Evolutionary conservation across 2,797 vertebrate species (phyloP), one percentile per base, ranked within the genome.

Genomic region (Glyptemys insculpta): DNA sequence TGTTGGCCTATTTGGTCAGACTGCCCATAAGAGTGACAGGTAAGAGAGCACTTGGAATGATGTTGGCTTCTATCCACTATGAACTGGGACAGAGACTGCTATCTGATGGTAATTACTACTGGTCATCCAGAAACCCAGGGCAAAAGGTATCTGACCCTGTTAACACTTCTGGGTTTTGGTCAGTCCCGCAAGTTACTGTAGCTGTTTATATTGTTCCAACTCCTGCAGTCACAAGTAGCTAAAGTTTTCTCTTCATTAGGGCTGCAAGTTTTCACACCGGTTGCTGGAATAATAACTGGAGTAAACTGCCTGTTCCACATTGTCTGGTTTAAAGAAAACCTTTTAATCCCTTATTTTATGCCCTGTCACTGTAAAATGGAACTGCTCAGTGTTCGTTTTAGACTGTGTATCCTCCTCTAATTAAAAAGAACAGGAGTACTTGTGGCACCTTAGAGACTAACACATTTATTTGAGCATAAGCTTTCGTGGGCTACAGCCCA

Each of bases 261-360:
- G 54, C 59, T 65, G 59, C 59, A 65, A 59, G 41, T 54, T 90
- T 3, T 0, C 12, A 44, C 0, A 0, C 52, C 50, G 19, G 15
- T 31, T 65, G 31, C 59, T 65, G 7, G 34, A 65, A 18, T n/a
- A 65, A 65, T 19, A 47, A 2, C 47, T 90, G 90, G 31, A 86
- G 41, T 12, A 11, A 0, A 1, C 56, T 88, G 29, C 59, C 54
- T 56, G 0, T 76, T 62, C 25, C 12, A 2, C 44, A 44, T 44
- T 44, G 44, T 44, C 44, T 44, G 29, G 56, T 76, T 76, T 49
- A 83, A 79, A 79, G 59, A 50, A 83, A 53, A 94, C 65, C 31
- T 93, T 91, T 50, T 72, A n/a, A 53, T 88, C 91, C 87, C 91
- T 87, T 59, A 49, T 41, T 86, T 92, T 83, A n/a, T 62, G 2